Conservation (phyloP, 2,113 vertebrate genomes). For the Mohoua ochrocephala region DNA sequence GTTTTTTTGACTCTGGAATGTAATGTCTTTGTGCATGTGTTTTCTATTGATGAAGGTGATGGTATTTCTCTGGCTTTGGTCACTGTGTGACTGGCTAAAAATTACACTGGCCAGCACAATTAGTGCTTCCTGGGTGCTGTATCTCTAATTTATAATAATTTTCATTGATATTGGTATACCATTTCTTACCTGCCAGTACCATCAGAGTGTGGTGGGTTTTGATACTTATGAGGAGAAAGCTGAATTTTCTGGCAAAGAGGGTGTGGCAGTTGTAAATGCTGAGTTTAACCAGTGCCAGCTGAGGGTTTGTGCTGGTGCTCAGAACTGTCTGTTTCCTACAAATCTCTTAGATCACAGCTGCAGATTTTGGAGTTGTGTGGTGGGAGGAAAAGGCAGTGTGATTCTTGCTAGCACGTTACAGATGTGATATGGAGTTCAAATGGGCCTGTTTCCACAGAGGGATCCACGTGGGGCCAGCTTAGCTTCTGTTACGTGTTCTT, state of each 20-base stretch:
- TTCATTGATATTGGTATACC: not conserved
- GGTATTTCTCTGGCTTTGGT: not conserved
- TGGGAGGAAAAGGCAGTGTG: not conserved
- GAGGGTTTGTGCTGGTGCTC: not conserved
- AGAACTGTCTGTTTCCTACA: not conserved
- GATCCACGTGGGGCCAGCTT: fast-evolving
- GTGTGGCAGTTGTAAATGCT: not conserved
- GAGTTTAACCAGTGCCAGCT: not conserved
- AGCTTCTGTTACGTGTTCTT: not conserved
- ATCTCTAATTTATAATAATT: not conserved
- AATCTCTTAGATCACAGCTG: not conserved
- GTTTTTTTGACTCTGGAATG: not conserved
- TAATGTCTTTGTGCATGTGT: not conserved
- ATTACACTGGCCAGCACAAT: not conserved
- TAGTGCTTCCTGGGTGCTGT: not conserved
- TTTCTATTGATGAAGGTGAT: not conserved
- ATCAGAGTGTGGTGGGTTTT: fast-evolving
- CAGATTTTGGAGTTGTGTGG: not conserved
- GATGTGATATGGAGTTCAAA: not conserved
- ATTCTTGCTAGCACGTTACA: fast-evolving
- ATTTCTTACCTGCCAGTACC: not conserved
- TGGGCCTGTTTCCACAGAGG: not conserved
- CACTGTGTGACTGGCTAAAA: not conserved
- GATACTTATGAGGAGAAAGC: not conserved
- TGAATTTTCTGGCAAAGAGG: not conserved